Evolutionary conservation across 2,113 vertebrate species (phyloP).

Genomic region (Mormyrus iriodes): DNA sequence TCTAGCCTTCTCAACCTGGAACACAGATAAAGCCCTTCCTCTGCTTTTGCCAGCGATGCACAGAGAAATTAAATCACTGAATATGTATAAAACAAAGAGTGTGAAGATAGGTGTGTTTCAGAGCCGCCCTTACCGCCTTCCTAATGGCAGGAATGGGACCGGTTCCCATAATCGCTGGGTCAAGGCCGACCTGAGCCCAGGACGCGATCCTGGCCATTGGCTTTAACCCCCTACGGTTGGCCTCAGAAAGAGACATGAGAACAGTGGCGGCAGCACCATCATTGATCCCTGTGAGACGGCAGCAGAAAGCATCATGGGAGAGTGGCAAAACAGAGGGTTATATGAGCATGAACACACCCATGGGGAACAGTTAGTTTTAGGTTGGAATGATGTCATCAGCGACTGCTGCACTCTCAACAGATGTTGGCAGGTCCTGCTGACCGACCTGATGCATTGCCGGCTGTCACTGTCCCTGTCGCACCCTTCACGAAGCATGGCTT

Average conservation of each 20-base stretch:
- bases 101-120: neutral
- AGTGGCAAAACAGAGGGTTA: neutral
- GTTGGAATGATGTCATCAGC: neutral
- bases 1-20: conserved; percentile 79
- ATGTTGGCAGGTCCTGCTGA: neutral
- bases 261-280: conserved; percentile 90
- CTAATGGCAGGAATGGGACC: conserved; percentile 85
- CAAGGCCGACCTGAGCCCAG: conserved; percentile 84
- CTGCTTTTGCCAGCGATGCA: neutral
- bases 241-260: conserved; percentile 85
- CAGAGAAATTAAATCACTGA: neutral
- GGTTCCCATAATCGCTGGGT: conserved; percentile 87
- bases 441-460: conserved; percentile 89
- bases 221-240: conserved; percentile 64
- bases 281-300: conserved; percentile 71
- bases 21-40: neutral
- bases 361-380: neutral
- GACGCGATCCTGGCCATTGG: conserved; percentile 78
- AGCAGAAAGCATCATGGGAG: neutral
- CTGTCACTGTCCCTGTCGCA: conserved; percentile 79
- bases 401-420: neutral
- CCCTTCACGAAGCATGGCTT: conserved; percentile 83
- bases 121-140: conserved; percentile 76
- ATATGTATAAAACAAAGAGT: neutral
- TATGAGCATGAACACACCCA: neutral